Percentiles rank a stretch among this genome's conserved stretches.
phyloP scores from a whole-genome alignment of 2,888 invertebrate genomes.

The Eulithis testata region DNA sequence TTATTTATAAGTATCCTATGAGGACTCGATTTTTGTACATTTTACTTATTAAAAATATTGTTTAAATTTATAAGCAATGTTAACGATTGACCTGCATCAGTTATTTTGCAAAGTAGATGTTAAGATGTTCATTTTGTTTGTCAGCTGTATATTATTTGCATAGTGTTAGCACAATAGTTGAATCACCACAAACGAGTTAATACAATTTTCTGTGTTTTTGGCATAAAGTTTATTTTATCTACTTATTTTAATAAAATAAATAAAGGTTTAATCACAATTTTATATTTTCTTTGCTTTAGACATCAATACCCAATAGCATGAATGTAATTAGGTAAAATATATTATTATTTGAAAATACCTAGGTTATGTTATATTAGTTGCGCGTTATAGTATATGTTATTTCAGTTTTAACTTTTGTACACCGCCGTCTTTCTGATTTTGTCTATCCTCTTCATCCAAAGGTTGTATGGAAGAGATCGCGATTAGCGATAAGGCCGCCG shows the following conservation, averaged over 20 bases:
- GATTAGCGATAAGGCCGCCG: too few species aligned
- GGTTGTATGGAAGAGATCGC: too few species aligned
- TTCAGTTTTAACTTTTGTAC: too few species aligned
- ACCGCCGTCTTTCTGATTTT: too few species aligned
- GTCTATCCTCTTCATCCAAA: too few species aligned
- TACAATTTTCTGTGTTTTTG: slow-evolving; percentile 79
- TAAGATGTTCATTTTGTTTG: slow-evolving; percentile 71
- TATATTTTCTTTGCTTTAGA: slow-evolving; percentile 41
- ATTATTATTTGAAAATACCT: too few species aligned
- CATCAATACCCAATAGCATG: too few species aligned
- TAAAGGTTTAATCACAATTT: slow-evolving; percentile 74
- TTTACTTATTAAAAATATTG: slow-evolving; percentile 44
- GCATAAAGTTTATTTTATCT: slow-evolving; percentile 83
- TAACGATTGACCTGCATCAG: slow-evolving; percentile 79
- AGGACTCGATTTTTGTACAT: slow-evolving; percentile 61
- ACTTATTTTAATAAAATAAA: slow-evolving; percentile 79
- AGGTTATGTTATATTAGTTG: too few species aligned
- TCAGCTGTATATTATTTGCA: slow-evolving; percentile 80
- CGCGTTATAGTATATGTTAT: too few species aligned
- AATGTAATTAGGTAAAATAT: too few species aligned
- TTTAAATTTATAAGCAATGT: slow-evolving; percentile 61
- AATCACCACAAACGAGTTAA: slow-evolving; percentile 75
- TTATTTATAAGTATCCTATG: slow-evolving; percentile 63
- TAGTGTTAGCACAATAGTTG: slow-evolving; percentile 70
- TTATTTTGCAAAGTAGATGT: slow-evolving; percentile 53